phyloP scores from a whole-genome alignment of 2,888 invertebrate species.

The Bruchidius siliquastri region DNA sequence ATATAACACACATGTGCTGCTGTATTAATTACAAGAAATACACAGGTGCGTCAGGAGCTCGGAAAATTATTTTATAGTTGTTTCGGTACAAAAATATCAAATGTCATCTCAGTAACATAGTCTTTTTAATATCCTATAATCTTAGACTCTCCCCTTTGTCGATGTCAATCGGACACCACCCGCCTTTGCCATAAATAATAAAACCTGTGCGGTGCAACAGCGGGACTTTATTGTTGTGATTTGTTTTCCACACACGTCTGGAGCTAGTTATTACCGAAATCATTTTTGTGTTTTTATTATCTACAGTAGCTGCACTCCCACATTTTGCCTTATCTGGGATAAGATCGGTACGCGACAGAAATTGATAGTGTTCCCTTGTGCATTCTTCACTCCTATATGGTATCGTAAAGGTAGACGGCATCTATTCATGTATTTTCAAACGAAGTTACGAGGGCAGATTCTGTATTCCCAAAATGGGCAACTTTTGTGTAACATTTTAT shows the following conservation, averaged over 20 bases:
- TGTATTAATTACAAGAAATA: too few species aligned
- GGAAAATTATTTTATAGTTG: too few species aligned
- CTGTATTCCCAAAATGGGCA: too few species aligned
- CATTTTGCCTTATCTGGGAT: not conserved
- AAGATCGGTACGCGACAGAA: not conserved
- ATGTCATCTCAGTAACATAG: too few species aligned
- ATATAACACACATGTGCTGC: too few species aligned
- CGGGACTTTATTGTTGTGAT: not conserved
- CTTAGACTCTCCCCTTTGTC: not conserved
- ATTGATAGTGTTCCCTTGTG: not conserved
- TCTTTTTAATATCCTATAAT: not conserved
- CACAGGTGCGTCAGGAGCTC: too few species aligned
- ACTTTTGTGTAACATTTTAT: too few species aligned
- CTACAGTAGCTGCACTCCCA: not conserved
- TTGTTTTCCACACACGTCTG: not conserved
- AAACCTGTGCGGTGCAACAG: not conserved
- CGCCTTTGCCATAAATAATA: not conserved
- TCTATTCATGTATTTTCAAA: not conserved
- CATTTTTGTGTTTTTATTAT: not conserved
- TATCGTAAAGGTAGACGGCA: not conserved
- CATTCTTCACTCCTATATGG: not conserved
- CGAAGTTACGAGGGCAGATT: not conserved
- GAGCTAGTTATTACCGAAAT: not conserved
- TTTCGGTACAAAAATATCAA: too few species aligned
- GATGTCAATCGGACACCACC: not conserved